These are phyloP conservation scores for Sandelia bainsii DNA, from an alignment of 2,797 vertebrate genomes.

Conservation along the genomic window DNA sequence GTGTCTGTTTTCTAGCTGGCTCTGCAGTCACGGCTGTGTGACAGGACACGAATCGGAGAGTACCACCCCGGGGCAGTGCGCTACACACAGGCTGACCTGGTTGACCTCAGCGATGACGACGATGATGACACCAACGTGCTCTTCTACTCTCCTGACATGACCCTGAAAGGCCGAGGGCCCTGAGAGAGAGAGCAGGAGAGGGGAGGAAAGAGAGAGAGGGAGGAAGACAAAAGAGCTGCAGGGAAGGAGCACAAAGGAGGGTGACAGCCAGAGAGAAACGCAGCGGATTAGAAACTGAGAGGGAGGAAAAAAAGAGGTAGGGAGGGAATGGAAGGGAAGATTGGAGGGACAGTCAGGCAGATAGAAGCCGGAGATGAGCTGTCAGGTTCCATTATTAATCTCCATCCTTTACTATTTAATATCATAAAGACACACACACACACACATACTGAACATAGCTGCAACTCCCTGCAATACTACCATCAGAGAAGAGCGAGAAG, in stretches of 20 bases:
- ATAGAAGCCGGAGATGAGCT: constrained; percentile 84
- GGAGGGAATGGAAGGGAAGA: constrained; percentile 72
- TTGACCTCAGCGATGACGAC: constrained; percentile 79
- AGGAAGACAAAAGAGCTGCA: constrained; percentile 57
- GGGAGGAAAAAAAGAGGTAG: constrained; percentile 63
- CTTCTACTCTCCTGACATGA: constrained; percentile 89
- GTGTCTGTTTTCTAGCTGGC: constrained; percentile 77
- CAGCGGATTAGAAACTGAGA: constrained; percentile 75
- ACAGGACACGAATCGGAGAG: constrained; percentile 86
- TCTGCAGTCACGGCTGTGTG: constrained; percentile 85
- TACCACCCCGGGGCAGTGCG: constrained; percentile 82
- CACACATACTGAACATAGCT: constrained; percentile 60
- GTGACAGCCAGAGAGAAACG: constrained; percentile 64
- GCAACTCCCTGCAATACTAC: constrained; percentile 62
- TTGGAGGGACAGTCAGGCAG: constrained; percentile 79
- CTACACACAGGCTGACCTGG: constrained; percentile 80
- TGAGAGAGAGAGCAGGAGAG: constrained; percentile 74
- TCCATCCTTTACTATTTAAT: constrained; percentile 85
- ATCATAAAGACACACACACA: constrained; percentile 78
- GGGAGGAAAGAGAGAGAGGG: constrained; percentile 5
- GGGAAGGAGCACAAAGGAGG: constrained; percentile 55
- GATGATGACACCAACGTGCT: constrained; percentile 86
- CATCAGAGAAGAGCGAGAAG: constrained; percentile 37
- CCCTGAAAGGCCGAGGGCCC: constrained; percentile 85
- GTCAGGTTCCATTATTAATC: constrained; percentile 85